Percentiles rank a stretch among this genome's conserved stretches.
phyloP scores from a whole-genome alignment of 2,888 invertebrate species.

The Eupithecia exiguata region DNA sequence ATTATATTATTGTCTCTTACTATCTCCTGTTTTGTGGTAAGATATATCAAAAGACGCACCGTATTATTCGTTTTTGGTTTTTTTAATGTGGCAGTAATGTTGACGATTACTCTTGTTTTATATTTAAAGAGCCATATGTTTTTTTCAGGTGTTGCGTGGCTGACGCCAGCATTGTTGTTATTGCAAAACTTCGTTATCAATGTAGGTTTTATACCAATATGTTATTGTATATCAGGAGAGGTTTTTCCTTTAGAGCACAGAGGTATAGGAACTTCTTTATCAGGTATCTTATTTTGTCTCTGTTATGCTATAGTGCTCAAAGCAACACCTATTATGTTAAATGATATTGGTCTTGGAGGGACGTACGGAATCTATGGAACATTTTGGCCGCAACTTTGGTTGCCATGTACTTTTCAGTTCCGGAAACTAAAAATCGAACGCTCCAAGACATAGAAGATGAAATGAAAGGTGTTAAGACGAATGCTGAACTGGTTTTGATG shows the following conservation, averaged over 20 bases:
- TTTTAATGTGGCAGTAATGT: constrained; percentile 17
- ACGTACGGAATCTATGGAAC: neutral
- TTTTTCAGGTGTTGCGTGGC: constrained; percentile 6
- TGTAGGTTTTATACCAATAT: constrained; percentile 51
- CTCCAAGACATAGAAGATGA: constrained; percentile 19
- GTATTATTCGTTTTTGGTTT: constrained; percentile 21
- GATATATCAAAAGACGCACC: constrained; percentile 22
- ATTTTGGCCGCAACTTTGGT: neutral
- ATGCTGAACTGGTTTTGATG: constrained; percentile 7
- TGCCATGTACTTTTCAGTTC: neutral
- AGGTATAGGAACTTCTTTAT: constrained; percentile 41
- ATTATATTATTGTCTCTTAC: constrained; percentile 5
- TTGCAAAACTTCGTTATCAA: constrained; percentile 44
- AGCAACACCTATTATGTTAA: constrained; percentile 7
- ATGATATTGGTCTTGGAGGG: constrained; percentile 6
- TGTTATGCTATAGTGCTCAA: neutral
- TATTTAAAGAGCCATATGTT: constrained; percentile 9
- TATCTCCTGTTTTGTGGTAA: constrained; percentile 21
- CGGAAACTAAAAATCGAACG: constrained; percentile 1
- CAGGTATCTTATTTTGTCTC: constrained; percentile 3
- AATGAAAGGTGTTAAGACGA: constrained; percentile 4
- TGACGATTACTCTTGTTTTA: constrained; percentile 7
- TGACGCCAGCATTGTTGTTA: constrained; percentile 5
- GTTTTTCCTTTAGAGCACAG: constrained; percentile 59
- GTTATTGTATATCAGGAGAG: constrained; percentile 53